Base-by-base conservation (phyloP, 2,113 vertebrate species). In the Triplophysa siluroides region DNA sequence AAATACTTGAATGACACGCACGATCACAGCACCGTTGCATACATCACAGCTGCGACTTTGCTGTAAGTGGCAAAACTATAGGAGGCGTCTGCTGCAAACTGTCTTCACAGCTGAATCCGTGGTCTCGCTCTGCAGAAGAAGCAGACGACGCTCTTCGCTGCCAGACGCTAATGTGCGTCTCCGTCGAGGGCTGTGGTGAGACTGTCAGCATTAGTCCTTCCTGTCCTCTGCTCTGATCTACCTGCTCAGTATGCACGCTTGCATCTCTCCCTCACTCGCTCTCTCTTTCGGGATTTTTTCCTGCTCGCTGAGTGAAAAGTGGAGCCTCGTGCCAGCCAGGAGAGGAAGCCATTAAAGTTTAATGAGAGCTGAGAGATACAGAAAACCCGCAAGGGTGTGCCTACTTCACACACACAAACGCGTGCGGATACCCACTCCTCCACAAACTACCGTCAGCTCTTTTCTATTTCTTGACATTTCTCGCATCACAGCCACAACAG, bases 331-430 rank as follows among this genome's bases (percentile, higher is more conserved):
- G 90, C 91, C 88, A 91, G 86, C 70, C 45, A 65, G 89, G 87
- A 83, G 89, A 94, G 92, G 92, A 94, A 94, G 91, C 89, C 87
- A 95, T 94, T 93, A 95, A 94, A 95, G 92, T 94, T 95, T 92
- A 93, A 95, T 92, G 91, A 87, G 86, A 86, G 90, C 87, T 86
- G 91, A 90, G 91, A 92, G 93, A 94, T 91, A 91, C 86, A 95
- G 92, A 94, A 52, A 93, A 94, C 91, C 93, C 93, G 92, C 92
- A 92, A 93, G 93, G 93, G 92, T 88, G 91, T 90, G 93, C 90
- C 91, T 91, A 87, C 91, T 60, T 87, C 85, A 73, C 76, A 80
- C 81, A 74, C 72, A 62, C 71, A 65, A 76, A 18, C 33, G 18
- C n/a, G 24, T 80, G 60, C 23, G 10, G 52, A 64, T 43, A 65